Evolutionary conservation across 2,888 invertebrate genomes (phyloP), one percentile per base, ranked within the genome.

Genomic region (Platycheirus rosarum): DNA sequence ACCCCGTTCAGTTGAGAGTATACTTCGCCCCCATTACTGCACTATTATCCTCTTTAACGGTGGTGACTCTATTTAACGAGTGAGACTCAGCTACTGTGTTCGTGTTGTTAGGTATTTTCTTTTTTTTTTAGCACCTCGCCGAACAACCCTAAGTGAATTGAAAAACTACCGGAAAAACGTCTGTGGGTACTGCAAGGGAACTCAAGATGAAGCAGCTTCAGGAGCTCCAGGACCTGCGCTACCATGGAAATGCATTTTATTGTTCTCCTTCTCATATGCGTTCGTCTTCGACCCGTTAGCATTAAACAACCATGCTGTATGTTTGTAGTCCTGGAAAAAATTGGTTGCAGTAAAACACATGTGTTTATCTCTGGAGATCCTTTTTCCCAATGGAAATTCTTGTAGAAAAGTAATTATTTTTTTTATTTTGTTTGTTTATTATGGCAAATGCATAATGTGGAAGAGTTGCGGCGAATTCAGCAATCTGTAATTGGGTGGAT

Each of bases 21-120:
- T 40, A 32, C 7, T 51, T 29, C 20, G 69, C 42, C 57, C 32
- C 75, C 53, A 65, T 75, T 80, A 80, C 66, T 40, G 46, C 65
- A 65, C 80, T 70, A 80, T 80, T 80, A 80, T 80, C 76, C 66
- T 55, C 48, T 76, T 66, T 40, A 70, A 44, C 60, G 76, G 48
- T 80, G 80, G 66, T 80, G 80, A 80, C 76, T 75, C 65, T 76
- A 66, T 80, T 75, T 62, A 70, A 70, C 46, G 57, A 49, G 37
- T 53, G 60, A 16, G 42, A 60, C 42, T 70, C 51, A 70, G 65
- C 65, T 66, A 46, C 75, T 40, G 44, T 63, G 37, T 42, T n/a
- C n/a, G n/a, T n/a, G n/a, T n/a, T n/a, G n/a, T n/a, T n/a, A n/a
- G 14, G 46, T 69, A 48, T 60, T 70, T 70, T 70, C 16, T 35